A percentile compares a stretch with the other conserved stretches of the same genome.
These are phyloP conservation scores for Torymus texanus DNA, from an alignment of 2,888 invertebrate genomes.

Conservation along the genomic window DNA sequence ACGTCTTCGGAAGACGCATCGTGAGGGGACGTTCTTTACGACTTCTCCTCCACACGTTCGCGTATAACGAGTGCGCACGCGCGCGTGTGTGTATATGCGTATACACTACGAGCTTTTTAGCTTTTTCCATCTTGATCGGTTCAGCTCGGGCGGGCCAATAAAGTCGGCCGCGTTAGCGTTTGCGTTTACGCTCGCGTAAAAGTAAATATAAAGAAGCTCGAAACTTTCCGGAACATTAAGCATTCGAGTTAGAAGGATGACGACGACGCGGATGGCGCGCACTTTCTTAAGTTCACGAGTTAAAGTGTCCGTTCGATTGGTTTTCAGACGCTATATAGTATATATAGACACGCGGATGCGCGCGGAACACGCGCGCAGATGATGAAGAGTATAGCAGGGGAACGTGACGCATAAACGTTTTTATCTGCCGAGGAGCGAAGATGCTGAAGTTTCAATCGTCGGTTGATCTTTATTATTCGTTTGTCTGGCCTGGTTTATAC, in stretches of 20 bases:
- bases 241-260: slow-evolving; percentile 50
- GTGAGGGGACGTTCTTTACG: slow-evolving; percentile 66
- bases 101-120: slow-evolving; percentile 63
- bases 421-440: slow-evolving; percentile 32
- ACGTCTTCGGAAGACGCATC: slow-evolving; percentile 9
- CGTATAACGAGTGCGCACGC: slow-evolving; percentile 68
- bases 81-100: background rate
- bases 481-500: background rate
- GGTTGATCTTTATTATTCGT: slow-evolving; percentile 39
- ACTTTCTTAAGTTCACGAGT: slow-evolving; percentile 16
- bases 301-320: slow-evolving; percentile 55
- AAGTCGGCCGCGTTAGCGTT: slow-evolving; percentile 67
- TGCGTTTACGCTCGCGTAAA: slow-evolving; percentile 72
- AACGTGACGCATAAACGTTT: slow-evolving; percentile 41
- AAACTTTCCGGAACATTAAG: slow-evolving; percentile 71
- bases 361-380: background rate
- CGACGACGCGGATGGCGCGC: slow-evolving; percentile 8
- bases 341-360: no score
- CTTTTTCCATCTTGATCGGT: slow-evolving; percentile 73
- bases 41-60: slow-evolving; percentile 60
- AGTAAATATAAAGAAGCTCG: slow-evolving; percentile 71
- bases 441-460: slow-evolving; percentile 26
- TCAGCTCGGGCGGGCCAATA: slow-evolving; percentile 68
- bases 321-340: slow-evolving; percentile 24
- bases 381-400: background rate